phyloP scores from a whole-genome alignment of 2,797 vertebrate species.

The Chloroceryle amazona region DNA sequence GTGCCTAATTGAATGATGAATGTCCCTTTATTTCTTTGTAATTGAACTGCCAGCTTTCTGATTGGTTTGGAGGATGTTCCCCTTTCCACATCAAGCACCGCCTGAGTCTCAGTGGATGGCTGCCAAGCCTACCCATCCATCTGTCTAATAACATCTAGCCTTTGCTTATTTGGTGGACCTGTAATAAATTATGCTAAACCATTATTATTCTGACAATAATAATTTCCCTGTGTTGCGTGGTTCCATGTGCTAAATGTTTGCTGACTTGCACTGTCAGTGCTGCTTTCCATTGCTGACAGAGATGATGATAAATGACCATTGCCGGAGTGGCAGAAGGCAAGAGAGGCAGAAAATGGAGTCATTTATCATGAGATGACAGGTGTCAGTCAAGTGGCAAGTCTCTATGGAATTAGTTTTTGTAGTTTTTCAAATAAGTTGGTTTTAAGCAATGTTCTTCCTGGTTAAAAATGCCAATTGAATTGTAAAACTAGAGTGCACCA shows the following conservation, averaged over 20 bases:
- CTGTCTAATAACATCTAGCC: conserved; percentile 99
- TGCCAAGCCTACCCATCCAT: conserved; percentile 99
- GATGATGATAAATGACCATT: conserved; percentile 99
- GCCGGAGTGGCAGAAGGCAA: conserved; percentile 98
- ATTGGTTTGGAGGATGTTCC: conserved; percentile 98
- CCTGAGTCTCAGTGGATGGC: conserved; percentile 96
- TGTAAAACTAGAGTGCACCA: conserved; percentile 85
- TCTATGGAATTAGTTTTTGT: conserved; percentile 95
- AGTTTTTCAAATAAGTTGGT: conserved; percentile 98
- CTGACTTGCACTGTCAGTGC: conserved; percentile 99
- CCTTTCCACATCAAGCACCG: conserved; percentile 91
- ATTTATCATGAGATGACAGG: conserved; percentile 99
- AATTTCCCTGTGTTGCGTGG: conserved; percentile 99
- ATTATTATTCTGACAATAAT: conserved; percentile 99
- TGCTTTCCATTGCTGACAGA: conserved; percentile 98
- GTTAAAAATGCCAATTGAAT: conserved; percentile 92
- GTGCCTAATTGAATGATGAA: conserved; percentile 99
- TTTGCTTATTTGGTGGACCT: conserved; percentile 99
- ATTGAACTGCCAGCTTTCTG: conserved; percentile 99
- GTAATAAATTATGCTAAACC: conserved; percentile 99
- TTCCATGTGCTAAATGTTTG: conserved; percentile 99
- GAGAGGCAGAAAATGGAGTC: conserved; percentile 99
- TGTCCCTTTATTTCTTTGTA: conserved; percentile 99
- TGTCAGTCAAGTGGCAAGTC: conserved; percentile 98
- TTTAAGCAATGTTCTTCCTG: conserved; percentile 93